Base-by-base conservation (phyloP, 1,140 invertebrate genomes). In the Colletes latitarsis region DNA sequence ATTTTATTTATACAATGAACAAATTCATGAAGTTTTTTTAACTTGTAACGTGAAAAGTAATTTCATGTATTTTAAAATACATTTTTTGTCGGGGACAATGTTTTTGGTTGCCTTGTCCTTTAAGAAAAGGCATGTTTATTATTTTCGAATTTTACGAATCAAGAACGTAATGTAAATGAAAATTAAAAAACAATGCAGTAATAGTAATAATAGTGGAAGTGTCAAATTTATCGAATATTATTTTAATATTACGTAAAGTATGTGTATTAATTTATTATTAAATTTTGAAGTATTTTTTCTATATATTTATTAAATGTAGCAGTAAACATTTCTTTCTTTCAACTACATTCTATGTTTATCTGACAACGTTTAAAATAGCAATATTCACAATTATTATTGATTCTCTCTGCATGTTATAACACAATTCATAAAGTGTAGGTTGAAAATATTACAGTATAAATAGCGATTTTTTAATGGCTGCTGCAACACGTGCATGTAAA, bases 321-420 rank as follows among this genome's bases (percentile, higher is more conserved):
- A 85, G 79, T 85, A 85, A 77, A 84, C 43, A 79, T 83, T 70
- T 70, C 84, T 73, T 77, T 85, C 80, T 77, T 82, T 55, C 21
- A 9, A 75, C 52, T 84, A 55, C 53, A 77, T 68, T 77, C 46
- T 75, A 64, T 77, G 64, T 77, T 58, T 66, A 66, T 73, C 63
- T 69, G 67, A 83, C 69, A 86, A 83, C 72, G 57, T 84, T 71
- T 46, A 19, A 53, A 49, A 66, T 78, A 86, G 58, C 57, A 81
- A 64, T 73, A 71, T 68, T 66, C 69, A 68, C 62, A 49, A 67
- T 84, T 46, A 69, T 82, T 83, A 77, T 81, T 58, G 72, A 83
- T 86, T 85, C 67, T 88, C 67, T 86, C 87, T 90, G 90, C 90
- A 90, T 90, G 90, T 83, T 64, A 79, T 82, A 70, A 84, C 84